A percentile compares a stretch with the other conserved stretches of the same genome.
Evolutionary conservation across 1,140 invertebrate genomes (phyloP).

Genomic region (Oncopodura yosiiana): DNA sequence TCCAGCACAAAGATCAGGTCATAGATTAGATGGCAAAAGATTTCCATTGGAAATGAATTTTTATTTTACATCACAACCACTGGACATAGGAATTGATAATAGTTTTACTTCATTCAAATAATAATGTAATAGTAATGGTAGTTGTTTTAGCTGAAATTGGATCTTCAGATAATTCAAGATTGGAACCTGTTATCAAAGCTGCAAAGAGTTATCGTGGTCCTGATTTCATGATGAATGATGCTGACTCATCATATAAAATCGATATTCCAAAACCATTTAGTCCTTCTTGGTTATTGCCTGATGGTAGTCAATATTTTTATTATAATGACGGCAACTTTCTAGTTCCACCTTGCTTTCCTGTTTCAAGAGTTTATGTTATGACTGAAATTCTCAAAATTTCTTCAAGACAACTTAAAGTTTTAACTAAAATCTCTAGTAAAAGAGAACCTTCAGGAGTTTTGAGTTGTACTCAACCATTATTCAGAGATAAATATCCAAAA

Average conservation of each 20-base stretch:
- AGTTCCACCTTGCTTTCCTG: conserved; percentile 5
- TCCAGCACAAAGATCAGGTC: neutral
- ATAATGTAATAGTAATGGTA: conserved; percentile 1
- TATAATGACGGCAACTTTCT: conserved; percentile 6
- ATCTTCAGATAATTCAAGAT: neutral
- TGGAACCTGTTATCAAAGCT: conserved; percentile 3
- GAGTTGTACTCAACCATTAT: neutral
- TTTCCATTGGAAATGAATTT: conserved; percentile 4
- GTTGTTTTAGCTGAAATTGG: neutral
- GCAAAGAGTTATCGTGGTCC: neutral
- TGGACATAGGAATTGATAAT: conserved; percentile 4
- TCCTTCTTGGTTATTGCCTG: neutral
- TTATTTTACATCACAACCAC: neutral
- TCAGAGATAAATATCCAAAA: neutral
- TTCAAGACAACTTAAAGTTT: neutral
- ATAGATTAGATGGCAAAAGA: conserved; percentile 7
- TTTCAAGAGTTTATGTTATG: conserved; percentile 6
- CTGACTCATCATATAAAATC: no score
- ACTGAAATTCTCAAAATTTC: conserved; percentile 4
- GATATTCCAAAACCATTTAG: neutral
- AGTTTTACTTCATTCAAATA: neutral
- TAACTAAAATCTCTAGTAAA: neutral
- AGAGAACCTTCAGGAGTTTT: neutral
- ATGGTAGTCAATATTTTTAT: neutral
- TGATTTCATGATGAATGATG: neutral